phyloP scores from a whole-genome alignment of 92 coral and sea anemone species.

The Anthopleura xanthogrammica region DNA sequence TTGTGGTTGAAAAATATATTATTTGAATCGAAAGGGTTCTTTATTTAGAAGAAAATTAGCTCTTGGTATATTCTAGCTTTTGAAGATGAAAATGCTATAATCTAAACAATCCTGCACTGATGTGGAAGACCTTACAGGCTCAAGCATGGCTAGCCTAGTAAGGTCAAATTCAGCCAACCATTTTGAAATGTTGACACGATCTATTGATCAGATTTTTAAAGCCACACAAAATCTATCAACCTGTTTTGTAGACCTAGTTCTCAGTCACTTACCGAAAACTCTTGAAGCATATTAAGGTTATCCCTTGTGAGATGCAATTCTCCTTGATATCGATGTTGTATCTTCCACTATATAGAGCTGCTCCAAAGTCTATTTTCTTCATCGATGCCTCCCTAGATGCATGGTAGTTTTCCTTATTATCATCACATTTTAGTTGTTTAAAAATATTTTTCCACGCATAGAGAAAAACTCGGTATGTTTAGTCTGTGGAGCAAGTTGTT shows the following conservation, averaged over 20 bases:
- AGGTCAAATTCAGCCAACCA: neutral
- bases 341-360: neutral
- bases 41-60: no score
- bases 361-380: neutral
- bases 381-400: neutral
- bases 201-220: neutral
- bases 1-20: no score
- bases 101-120: no score
- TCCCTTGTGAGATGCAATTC: neutral
- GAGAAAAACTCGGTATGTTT: conserved; percentile 24
- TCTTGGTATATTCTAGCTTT: no score
- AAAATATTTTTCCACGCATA: neutral
- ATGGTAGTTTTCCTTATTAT: neutral
- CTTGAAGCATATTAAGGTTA: conserved; percentile 22
- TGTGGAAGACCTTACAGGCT: neutral
- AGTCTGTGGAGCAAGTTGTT: conserved; percentile 22
- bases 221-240: neutral
- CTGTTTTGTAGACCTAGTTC: neutral
- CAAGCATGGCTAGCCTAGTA: neutral
- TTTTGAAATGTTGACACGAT: neutral
- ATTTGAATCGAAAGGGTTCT: no score
- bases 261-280: conserved; percentile 14
- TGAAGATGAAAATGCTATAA: no score
- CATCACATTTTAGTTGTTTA: neutral
- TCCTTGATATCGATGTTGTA: neutral